Percentiles rank a stretch among this genome's conserved stretches.
Conservation (phyloP, 1,140 invertebrate genomes). For the Drosophila parabipectinata region DNA sequence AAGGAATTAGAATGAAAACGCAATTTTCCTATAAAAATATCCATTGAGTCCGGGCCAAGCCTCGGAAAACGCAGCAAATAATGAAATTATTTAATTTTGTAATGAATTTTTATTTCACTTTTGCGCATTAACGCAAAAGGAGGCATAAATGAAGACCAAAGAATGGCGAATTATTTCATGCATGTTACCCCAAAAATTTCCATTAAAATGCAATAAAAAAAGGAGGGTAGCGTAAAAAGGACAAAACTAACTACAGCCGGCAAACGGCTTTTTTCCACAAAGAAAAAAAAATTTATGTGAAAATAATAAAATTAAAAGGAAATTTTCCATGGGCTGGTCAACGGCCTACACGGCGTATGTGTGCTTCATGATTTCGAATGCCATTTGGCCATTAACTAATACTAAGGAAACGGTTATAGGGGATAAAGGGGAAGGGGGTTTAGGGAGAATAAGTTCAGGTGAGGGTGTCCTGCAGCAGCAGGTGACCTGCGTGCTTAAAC, state of each 20-base stretch:
- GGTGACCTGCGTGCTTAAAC: slow-evolving; percentile 46
- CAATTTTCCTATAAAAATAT: slow-evolving; percentile 78
- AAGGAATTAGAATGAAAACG: slow-evolving; percentile 69
- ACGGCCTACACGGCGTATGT: slow-evolving; percentile 62
- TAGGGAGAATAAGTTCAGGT: background rate
- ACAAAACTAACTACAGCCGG: slow-evolving; percentile 31
- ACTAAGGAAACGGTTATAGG: background rate
- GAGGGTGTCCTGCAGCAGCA: slow-evolving; percentile 35
- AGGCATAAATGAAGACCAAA: slow-evolving; percentile 31
- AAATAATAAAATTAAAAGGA: slow-evolving; percentile 78
- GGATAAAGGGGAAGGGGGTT: background rate
- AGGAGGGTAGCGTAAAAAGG: slow-evolving; percentile 10
- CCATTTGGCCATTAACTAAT: slow-evolving; percentile 70
- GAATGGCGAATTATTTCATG: slow-evolving; percentile 35
- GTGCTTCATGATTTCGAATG: slow-evolving; percentile 57
- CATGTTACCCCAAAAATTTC: slow-evolving; percentile 59
- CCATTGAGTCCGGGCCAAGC: slow-evolving; percentile 61
- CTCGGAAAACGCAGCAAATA: slow-evolving; percentile 56
- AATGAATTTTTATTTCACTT: slow-evolving; percentile 46
- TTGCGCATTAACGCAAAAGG: slow-evolving; percentile 61
- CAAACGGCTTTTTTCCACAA: too few relatives aligned
- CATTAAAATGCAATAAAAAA: slow-evolving; percentile 79
- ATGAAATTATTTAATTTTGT: slow-evolving; percentile 65
- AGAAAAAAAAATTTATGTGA: slow-evolving; percentile 63
- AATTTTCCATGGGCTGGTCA: slow-evolving; percentile 42